phyloP scores from a whole-genome alignment of 2,113 vertebrate genomes.

The Pteruthius melanotis region DNA sequence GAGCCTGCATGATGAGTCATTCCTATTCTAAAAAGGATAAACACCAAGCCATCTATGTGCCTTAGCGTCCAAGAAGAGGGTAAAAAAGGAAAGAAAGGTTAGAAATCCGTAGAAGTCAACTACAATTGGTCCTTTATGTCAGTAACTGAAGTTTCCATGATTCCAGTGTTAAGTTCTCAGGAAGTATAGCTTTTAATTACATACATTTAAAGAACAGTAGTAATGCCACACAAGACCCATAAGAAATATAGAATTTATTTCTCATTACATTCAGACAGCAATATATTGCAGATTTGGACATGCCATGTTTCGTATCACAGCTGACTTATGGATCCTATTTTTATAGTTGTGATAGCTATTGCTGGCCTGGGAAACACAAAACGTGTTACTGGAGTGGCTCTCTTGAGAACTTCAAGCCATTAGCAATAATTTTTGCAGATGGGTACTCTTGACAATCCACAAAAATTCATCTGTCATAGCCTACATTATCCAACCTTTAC shows the following conservation, averaged over 20 bases:
- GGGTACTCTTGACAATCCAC: neutral
- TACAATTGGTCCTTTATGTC: neutral
- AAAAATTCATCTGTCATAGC: neutral
- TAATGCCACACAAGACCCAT: slow-evolving; percentile 14
- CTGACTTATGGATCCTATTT: neutral
- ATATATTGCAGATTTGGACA: neutral
- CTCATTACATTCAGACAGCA: slow-evolving; percentile 61
- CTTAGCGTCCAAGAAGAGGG: neutral
- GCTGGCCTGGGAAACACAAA: neutral
- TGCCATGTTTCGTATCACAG: neutral
- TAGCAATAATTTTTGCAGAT: neutral
- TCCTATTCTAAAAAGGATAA: neutral
- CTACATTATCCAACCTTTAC: neutral
- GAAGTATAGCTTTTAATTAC: neutral
- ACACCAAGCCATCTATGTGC: neutral
- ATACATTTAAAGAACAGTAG: neutral
- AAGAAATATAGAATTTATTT: slow-evolving; percentile 84
- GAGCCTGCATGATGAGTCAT: neutral
- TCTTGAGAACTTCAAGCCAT: neutral
- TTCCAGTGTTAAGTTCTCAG: neutral
- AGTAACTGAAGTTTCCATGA: neutral
- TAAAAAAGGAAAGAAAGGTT: neutral
- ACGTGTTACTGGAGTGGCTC: neutral
- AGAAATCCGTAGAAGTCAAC: neutral
- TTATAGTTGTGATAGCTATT: neutral